Percentiles rank a stretch among this genome's conserved stretches.
Conservation (phyloP, 2,797 vertebrate genomes). For the Parauchenoglanis punctatus region DNA sequence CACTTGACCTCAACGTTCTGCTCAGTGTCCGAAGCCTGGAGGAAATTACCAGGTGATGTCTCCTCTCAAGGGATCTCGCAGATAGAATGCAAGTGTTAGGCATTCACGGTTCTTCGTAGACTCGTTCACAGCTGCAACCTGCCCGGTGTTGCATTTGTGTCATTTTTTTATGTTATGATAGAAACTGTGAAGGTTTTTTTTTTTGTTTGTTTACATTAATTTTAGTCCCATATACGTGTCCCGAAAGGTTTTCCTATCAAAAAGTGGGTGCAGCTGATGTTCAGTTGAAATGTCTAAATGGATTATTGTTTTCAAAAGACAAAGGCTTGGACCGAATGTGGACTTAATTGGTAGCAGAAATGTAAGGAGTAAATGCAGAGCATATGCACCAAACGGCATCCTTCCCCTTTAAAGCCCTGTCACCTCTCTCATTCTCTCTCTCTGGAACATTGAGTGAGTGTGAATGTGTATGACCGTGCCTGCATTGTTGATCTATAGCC, state of each 20-base stretch:
- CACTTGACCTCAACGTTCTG: slow-evolving; percentile 24
- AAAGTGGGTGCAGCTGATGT: neutral
- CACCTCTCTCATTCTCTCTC: neutral
- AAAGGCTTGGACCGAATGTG: slow-evolving; percentile 12
- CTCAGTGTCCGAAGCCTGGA: slow-evolving; percentile 42
- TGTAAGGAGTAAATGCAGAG: slow-evolving; percentile 38
- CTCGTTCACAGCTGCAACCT: slow-evolving; percentile 29
- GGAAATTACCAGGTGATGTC: slow-evolving; percentile 26
- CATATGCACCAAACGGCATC: neutral
- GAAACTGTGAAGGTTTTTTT: neutral
- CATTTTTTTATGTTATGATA: neutral
- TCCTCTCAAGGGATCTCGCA: neutral
- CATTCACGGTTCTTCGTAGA: slow-evolving; percentile 38
- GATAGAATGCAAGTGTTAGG: slow-evolving; percentile 15
- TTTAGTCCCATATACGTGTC: neutral
- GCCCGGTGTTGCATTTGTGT: neutral
- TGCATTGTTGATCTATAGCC: slow-evolving; percentile 47
- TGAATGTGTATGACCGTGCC: slow-evolving; percentile 21
- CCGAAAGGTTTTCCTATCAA: neutral
- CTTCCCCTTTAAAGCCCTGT: neutral
- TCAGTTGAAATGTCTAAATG: neutral
- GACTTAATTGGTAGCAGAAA: slow-evolving; percentile 47
- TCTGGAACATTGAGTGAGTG: slow-evolving; percentile 33
- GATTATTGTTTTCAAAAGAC: slow-evolving; percentile 14
- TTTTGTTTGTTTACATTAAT: neutral